Conservation (phyloP, 2,888 invertebrate species). For the Tolmerus cingulatus region DNA sequence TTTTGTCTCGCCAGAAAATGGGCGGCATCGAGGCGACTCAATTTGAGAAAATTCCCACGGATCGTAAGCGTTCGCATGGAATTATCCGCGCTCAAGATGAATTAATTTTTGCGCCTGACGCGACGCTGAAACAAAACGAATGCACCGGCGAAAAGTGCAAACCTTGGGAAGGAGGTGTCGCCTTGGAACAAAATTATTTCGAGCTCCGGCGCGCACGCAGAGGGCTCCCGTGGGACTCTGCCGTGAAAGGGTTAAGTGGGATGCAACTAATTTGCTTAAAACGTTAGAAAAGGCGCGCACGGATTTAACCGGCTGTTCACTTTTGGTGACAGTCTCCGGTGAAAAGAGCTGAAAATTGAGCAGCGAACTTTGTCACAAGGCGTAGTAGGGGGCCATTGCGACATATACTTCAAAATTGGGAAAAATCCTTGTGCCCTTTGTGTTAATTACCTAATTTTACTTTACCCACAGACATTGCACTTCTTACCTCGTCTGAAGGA, state of each 20-base stretch:
- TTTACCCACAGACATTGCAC: neutral
- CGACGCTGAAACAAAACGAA: neutral
- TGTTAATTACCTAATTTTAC: neutral
- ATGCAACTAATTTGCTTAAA: neutral
- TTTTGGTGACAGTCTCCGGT: neutral
- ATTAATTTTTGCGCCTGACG: neutral
- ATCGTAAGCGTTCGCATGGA: neutral
- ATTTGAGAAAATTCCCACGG: neutral
- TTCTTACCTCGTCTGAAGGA: neutral
- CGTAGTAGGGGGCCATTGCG: neutral
- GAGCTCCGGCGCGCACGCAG: neutral
- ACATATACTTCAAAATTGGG: neutral
- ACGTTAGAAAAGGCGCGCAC: neutral
- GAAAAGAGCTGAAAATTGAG: neutral
- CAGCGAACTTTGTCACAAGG: neutral
- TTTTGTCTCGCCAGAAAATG: neutral
- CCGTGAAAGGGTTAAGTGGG: neutral
- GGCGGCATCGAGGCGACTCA: neutral
- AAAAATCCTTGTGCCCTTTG: neutral
- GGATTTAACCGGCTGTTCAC: neutral
- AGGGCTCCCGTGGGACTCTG: neutral
- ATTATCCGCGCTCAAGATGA: neutral
- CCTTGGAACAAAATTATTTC: neutral
- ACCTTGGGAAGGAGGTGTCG: neutral
- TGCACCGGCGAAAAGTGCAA: neutral